phyloP scores from a whole-genome alignment of 1,140 invertebrate species.

The Amphibalanus amphitrite region DNA sequence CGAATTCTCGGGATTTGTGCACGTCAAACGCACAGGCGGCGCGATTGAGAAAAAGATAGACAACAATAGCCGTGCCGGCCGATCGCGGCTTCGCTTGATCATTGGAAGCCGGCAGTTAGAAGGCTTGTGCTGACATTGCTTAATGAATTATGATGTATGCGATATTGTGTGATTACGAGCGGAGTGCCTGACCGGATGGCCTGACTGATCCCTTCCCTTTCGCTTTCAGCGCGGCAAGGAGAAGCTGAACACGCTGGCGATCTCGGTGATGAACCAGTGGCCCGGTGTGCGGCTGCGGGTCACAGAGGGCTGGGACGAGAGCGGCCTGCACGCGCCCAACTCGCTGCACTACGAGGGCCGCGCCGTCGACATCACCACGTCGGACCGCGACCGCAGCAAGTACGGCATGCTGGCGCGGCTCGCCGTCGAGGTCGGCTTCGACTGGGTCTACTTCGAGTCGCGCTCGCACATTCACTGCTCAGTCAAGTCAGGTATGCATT shows the following conservation, averaged over 20 bases:
- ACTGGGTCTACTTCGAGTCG: slow-evolving; percentile 95
- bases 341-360: slow-evolving; percentile 90
- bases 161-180: too few relatives aligned
- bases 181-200: too few relatives aligned
- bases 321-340: slow-evolving; percentile 52
- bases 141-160: too few relatives aligned
- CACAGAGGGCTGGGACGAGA: slow-evolving; percentile 87
- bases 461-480: slow-evolving; percentile 90
- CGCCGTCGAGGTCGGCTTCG: slow-evolving; percentile 93
- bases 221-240: slow-evolving; percentile 78
- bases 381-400: slow-evolving; percentile 76
- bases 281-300: slow-evolving; percentile 78
- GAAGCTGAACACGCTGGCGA: slow-evolving; percentile 81
- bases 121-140: too few relatives aligned
- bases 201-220: neutral
- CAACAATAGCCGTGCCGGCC: too few relatives aligned
- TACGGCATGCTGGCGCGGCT: slow-evolving; percentile 87
- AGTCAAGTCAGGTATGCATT: slow-evolving; percentile 78
- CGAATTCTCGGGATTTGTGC: too few relatives aligned
- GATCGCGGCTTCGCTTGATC: too few relatives aligned
- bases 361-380: slow-evolving; percentile 87
- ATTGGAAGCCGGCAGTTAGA: too few relatives aligned
- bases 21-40: too few relatives aligned
- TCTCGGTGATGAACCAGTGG: slow-evolving; percentile 96
- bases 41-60: too few relatives aligned